phyloP scores from a whole-genome alignment of 2,888 invertebrate genomes.

The Pammene fasciana region DNA sequence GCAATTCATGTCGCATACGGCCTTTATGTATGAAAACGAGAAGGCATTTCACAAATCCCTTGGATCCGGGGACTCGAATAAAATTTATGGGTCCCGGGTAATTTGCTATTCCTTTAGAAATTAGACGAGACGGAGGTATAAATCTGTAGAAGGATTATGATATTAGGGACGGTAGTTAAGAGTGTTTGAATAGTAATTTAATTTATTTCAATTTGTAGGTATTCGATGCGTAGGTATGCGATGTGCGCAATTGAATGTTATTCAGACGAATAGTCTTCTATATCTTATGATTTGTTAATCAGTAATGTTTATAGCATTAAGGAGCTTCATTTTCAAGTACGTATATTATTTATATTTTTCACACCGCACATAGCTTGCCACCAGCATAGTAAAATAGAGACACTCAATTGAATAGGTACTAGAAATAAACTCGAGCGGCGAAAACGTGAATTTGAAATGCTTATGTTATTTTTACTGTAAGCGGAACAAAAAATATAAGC shows the following conservation, averaged over 20 bases:
- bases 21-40: background rate
- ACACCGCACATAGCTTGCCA: too few species aligned
- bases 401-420: too few species aligned
- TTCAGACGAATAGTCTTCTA: too few species aligned
- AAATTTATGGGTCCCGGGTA: conserved; percentile 57
- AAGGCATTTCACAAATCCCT: conserved; percentile 55
- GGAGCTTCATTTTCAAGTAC: too few species aligned
- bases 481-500: too few species aligned
- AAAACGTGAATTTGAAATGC: too few species aligned
- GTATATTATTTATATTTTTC: too few species aligned
- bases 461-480: too few species aligned
- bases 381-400: too few species aligned
- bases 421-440: too few species aligned
- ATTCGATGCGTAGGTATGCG: background rate
- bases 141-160: conserved; percentile 35
- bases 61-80: conserved; percentile 58
- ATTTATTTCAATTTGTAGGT: background rate
- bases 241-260: background rate
- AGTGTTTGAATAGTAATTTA: conserved; percentile 14
- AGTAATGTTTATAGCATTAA: too few species aligned
- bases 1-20: background rate
- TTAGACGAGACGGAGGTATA: conserved; percentile 36
- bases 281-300: too few species aligned
- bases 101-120: conserved; percentile 47
- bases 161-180: conserved; percentile 42